Conservation (phyloP, 2,888 invertebrate genomes). For the Neoascia interrupta region DNA sequence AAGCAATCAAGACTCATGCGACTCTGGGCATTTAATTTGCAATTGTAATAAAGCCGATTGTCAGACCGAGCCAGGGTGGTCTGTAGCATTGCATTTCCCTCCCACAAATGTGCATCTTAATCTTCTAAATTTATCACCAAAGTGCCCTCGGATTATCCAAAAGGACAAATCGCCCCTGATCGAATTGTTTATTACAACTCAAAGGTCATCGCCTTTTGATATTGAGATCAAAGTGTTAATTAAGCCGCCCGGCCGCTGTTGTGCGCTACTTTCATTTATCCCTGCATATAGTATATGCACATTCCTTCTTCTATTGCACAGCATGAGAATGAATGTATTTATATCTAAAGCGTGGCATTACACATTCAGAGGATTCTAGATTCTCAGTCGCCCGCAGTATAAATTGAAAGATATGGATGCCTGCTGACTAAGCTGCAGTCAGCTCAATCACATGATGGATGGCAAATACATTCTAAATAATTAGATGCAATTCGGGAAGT, state of each 20-base stretch:
- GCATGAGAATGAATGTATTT: constrained; percentile 18
- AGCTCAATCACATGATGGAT: constrained; percentile 61
- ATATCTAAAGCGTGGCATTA: constrained; percentile 43
- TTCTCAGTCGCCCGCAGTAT: constrained; percentile 49
- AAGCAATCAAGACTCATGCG: background rate
- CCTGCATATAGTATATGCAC: background rate
- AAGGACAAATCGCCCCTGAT: constrained; percentile 39
- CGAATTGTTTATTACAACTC: constrained; percentile 57
- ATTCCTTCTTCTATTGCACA: constrained; percentile 1
- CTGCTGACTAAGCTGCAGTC: constrained; percentile 38
- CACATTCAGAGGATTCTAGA: constrained; percentile 12
- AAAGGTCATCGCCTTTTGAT: constrained; percentile 64
- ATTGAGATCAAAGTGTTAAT: constrained; percentile 67
- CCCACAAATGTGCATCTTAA: background rate
- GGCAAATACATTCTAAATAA: constrained; percentile 65
- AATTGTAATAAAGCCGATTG: background rate
- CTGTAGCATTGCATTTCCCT: no score
- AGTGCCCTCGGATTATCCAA: constrained; percentile 23
- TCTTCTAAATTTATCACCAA: constrained; percentile 30
- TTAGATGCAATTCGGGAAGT: constrained; percentile 56
- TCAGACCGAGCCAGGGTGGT: background rate
- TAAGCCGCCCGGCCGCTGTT: constrained; percentile 37
- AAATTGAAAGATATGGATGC: constrained; percentile 60
- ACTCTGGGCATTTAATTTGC: background rate
- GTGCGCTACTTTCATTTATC: constrained; percentile 17